A percentile compares a stretch with the other conserved stretches of the same genome.
phyloP scores from a whole-genome alignment of 2,888 invertebrate genomes.

The Alentia gelatinosa region DNA sequence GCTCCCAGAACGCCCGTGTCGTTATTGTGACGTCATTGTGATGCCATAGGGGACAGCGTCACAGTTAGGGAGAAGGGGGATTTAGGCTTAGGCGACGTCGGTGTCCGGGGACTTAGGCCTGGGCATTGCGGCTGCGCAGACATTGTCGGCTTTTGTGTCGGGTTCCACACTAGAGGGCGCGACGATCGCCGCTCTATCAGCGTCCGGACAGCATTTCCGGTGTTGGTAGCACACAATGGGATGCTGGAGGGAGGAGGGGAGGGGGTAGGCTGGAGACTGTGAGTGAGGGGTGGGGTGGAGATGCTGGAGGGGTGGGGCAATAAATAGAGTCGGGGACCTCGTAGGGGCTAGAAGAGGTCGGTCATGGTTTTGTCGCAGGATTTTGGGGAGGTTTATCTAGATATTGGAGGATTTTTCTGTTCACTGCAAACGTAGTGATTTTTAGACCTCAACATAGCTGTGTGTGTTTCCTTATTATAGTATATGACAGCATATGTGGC shows the following conservation, averaged over 20 bases:
- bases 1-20: background rate
- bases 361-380: too few species aligned
- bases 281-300: background rate
- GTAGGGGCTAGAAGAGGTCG: too few species aligned
- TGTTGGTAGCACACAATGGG: background rate
- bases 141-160: slow-evolving; percentile 30
- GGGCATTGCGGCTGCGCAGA: background rate
- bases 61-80: background rate
- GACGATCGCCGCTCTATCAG: background rate
- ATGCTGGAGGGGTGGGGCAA: background rate
- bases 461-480: too few species aligned
- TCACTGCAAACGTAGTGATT: too few species aligned
- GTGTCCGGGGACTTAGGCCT: background rate
- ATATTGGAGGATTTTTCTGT: too few species aligned
- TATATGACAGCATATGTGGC: too few species aligned
- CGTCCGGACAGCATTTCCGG: background rate
- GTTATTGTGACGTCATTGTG: background rate
- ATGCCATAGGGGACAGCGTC: too few species aligned
- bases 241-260: background rate
- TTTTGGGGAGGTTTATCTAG: too few species aligned
- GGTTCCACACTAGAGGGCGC: background rate
- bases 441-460: too few species aligned
- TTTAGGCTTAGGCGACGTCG: background rate
- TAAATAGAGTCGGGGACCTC: background rate
- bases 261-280: background rate